These are phyloP conservation scores for Lepidostoma basale DNA, from an alignment of 1,140 invertebrate genomes.

Conservation along the genomic window DNA sequence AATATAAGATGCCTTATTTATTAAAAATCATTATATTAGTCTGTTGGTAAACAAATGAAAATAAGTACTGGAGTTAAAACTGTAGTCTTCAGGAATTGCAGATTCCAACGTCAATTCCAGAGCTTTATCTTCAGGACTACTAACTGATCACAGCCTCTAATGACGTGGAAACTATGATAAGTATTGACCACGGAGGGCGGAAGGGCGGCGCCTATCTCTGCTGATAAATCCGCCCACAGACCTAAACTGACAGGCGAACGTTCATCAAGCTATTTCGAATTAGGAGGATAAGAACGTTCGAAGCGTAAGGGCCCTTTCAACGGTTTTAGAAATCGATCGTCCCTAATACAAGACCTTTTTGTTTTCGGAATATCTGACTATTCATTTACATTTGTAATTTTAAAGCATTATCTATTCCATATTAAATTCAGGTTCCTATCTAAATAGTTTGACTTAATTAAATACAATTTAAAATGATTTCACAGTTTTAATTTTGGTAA, in stretches of 20 bases:
- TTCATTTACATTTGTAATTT: no score
- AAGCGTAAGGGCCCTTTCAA: neutral
- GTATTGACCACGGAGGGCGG: slow-evolving; percentile 25
- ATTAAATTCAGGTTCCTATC: no score
- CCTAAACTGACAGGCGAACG: slow-evolving; percentile 1
- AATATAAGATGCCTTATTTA: no score
- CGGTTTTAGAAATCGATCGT: neutral
- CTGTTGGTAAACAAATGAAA: neutral
- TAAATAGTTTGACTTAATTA: no score
- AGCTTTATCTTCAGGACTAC: neutral
- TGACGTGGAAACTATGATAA: slow-evolving; percentile 45
- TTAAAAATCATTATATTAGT: neutral
- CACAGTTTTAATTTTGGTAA: no score
- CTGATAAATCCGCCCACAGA: slow-evolving; percentile 24
- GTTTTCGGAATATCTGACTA: no score
- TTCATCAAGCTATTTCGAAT: slow-evolving; percentile 16
- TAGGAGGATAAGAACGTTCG: slow-evolving; percentile 4
- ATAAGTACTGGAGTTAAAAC: neutral
- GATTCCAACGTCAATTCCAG: neutral
- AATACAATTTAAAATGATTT: no score
- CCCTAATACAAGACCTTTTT: no score
- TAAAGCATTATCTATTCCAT: no score
- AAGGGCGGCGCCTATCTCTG: slow-evolving; percentile 12
- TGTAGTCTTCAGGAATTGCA: neutral
- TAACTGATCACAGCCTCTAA: slow-evolving; percentile 41